Conservation (phyloP, 1,140 invertebrate species). For the Anagrus nilaparvatae region DNA sequence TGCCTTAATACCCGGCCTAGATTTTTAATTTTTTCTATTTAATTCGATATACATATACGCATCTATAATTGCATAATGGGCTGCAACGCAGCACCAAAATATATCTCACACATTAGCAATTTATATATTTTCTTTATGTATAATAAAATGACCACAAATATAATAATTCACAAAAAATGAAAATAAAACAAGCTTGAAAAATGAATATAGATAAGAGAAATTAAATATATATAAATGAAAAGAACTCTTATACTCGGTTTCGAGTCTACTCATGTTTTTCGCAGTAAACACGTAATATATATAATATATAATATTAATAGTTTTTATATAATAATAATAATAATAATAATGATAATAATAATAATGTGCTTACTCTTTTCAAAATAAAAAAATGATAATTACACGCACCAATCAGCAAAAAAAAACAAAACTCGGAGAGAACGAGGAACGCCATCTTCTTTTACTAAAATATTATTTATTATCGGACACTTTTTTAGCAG, state of each 20-base stretch:
- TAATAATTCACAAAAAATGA: constrained; percentile 18
- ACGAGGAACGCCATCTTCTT: constrained; percentile 18
- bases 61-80: constrained; percentile 29
- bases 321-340: too few species aligned
- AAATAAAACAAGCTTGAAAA: constrained; percentile 20
- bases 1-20: constrained; percentile 31
- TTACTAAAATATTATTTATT: constrained; percentile 11
- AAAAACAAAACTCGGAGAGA: constrained; percentile 19
- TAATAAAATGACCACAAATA: too few species aligned
- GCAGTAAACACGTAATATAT: too few species aligned
- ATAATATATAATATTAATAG: too few species aligned
- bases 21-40: constrained; percentile 22
- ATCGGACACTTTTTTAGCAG: constrained; percentile 15
- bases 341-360: too few species aligned
- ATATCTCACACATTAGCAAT: constrained; percentile 25
- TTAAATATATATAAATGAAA: constrained; percentile 15
- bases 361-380: too few species aligned
- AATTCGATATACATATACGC: constrained; percentile 25
- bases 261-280: too few species aligned
- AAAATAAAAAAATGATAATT: too few species aligned
- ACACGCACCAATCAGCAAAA: constrained; percentile 17
- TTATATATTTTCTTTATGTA: constrained; percentile 9
- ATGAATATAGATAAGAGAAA: constrained; percentile 13
- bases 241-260: too few species aligned
- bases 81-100: constrained; percentile 28